Evolutionary conservation across 2,888 invertebrate species (phyloP).

Genomic region (Fragum sueziense): DNA sequence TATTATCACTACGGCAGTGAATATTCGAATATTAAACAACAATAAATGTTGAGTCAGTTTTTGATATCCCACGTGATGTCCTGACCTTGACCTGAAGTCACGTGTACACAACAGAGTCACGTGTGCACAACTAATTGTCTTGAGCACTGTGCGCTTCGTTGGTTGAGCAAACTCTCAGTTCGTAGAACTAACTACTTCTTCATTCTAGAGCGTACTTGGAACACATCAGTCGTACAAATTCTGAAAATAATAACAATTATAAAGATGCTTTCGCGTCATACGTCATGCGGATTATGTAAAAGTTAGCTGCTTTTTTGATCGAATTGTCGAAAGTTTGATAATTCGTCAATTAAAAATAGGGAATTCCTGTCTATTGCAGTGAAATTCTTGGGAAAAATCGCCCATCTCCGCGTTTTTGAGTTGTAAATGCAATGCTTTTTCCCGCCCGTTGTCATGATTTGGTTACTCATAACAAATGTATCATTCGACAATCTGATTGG

Average conservation of each 20-base stretch:
- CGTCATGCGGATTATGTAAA: not conserved
- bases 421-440: no score
- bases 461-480: no score
- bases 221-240: constrained; percentile 68
- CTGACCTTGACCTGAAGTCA: not conserved
- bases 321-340: no score
- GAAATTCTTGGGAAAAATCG: not conserved
- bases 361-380: not conserved
- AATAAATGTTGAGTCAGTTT: not conserved
- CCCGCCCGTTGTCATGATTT: no score
- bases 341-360: no score
- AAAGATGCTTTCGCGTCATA: not conserved
- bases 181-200: not conserved
- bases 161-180: constrained; percentile 16
- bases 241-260: constrained; percentile 53
- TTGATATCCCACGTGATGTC: not conserved
- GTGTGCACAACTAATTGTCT: not conserved
- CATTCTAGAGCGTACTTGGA: constrained; percentile 65
- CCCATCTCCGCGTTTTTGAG: not conserved
- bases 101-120: not conserved
- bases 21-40: not conserved
- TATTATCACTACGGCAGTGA: not conserved
- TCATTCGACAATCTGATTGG: no score
- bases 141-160: not conserved
- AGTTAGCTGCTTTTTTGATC: no score